Evolutionary conservation across 92 coral and sea anemone species (phyloP).

Genomic region (Parazoanthus darwini): DNA sequence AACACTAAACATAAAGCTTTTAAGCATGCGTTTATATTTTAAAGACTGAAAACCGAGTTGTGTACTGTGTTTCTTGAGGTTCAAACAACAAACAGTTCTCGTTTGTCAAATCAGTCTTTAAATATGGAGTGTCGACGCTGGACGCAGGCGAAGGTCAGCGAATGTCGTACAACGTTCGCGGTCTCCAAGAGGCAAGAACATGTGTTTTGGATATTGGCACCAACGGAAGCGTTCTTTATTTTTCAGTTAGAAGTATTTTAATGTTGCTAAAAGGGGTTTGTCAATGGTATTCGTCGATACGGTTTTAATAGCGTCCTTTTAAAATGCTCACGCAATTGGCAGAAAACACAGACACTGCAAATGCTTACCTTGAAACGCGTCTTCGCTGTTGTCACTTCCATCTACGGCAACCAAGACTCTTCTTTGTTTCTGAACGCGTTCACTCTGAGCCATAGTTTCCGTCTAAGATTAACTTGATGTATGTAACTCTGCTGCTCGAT

Average conservation of each 20-base stretch:
- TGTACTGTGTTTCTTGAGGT: not conserved
- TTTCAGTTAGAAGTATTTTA: no score
- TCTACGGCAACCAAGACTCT: conserved; percentile 54
- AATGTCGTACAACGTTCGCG: no score
- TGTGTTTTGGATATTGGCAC: not conserved
- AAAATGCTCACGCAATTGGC: not conserved
- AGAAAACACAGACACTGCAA: not conserved
- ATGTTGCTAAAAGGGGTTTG: not conserved
- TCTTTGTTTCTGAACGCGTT: not conserved
- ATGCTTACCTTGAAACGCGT: conserved; percentile 52
- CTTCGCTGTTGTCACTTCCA: conserved; percentile 55
- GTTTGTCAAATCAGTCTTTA: not conserved
- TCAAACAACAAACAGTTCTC: not conserved
- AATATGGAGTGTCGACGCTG: not conserved
- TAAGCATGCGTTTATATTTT: not conserved
- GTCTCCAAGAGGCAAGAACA: not conserved
- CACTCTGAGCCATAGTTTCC: not conserved
- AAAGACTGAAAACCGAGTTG: not conserved
- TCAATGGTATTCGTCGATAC: not conserved
- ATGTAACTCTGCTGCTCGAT: not conserved
- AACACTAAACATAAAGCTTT: not conserved
- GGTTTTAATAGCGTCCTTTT: not conserved
- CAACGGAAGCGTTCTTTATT: not conserved
- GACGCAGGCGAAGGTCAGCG: not conserved
- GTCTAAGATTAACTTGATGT: not conserved